Conservation (phyloP, 2,888 invertebrate genomes). For the Julus scandinavius region DNA sequence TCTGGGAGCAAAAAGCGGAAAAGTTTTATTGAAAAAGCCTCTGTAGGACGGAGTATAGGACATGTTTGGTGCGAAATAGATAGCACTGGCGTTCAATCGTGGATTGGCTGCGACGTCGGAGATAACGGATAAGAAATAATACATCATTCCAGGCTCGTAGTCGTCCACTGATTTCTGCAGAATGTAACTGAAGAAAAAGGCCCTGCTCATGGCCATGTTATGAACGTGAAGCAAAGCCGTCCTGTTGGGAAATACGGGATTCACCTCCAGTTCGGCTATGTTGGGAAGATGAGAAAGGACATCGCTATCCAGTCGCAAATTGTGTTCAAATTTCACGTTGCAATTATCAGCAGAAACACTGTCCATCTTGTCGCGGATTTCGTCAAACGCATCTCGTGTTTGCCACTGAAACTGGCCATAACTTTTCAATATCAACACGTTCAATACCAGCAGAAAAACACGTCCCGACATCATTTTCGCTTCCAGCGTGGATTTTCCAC, state of each 20-base stretch:
- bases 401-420: constrained; percentile 89
- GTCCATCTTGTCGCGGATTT: constrained; percentile 84
- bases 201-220: constrained; percentile 95
- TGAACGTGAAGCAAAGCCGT: constrained; percentile 92
- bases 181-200: constrained; percentile 96
- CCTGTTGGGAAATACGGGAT: constrained; percentile 93
- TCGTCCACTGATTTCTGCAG: constrained; percentile 90
- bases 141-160: constrained; percentile 98
- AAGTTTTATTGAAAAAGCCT: constrained; percentile 95
- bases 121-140: constrained; percentile 92
- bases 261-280: constrained; percentile 92
- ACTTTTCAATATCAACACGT: not conserved
- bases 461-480: not conserved
- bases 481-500: not conserved
- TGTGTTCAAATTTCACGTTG: constrained; percentile 83
- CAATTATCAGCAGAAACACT: constrained; percentile 89
- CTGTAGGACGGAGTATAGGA: constrained; percentile 94
- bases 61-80: constrained; percentile 93
- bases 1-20: constrained; percentile 92
- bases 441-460: not conserved
- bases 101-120: constrained; percentile 95
- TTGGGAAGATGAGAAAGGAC: constrained; percentile 91
- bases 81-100: constrained; percentile 89
- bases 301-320: constrained; percentile 84
- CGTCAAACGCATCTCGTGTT: constrained; percentile 87